phyloP scores from a whole-genome alignment of 1,140 invertebrate species.

The Lepidurus apus region DNA sequence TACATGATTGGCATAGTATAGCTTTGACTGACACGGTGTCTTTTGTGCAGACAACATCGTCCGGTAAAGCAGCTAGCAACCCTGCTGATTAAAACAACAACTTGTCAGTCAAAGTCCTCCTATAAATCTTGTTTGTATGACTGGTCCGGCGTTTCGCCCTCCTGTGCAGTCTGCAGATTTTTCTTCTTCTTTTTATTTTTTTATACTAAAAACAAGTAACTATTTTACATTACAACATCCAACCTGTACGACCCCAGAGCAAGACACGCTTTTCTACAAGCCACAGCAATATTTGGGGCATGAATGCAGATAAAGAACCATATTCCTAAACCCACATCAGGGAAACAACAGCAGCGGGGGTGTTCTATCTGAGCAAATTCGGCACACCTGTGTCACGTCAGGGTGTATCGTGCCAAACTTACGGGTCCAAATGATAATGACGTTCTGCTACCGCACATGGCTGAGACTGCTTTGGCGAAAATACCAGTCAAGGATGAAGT shows the following conservation, averaged over 20 bases:
- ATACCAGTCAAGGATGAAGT: constrained; percentile 1
- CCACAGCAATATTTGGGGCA: too few relatives aligned
- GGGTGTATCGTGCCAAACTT: not conserved
- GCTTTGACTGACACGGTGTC: not conserved
- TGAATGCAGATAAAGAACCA: too few relatives aligned
- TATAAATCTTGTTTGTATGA: not conserved
- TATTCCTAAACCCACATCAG: too few relatives aligned
- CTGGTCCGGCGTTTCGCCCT: not conserved
- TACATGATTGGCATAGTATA: not conserved
- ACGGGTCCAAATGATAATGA: not conserved
- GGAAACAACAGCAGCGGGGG: not conserved
- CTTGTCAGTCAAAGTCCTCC: not conserved
- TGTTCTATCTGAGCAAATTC: not conserved
- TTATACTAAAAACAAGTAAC: not conserved
- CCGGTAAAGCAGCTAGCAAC: not conserved
- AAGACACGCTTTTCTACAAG: too few relatives aligned
- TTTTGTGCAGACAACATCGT: not conserved
- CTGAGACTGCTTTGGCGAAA: not conserved
- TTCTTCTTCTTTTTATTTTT: not conserved
- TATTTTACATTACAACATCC: not conserved
- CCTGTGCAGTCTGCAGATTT: not conserved
- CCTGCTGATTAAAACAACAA: not conserved
- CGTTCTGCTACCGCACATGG: constrained; percentile 10
- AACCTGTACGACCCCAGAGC: too few relatives aligned
- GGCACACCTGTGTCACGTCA: not conserved